A percentile compares a stretch with the other conserved stretches of the same genome.
Evolutionary conservation across 2,888 invertebrate species (phyloP).

Genomic region (Epiblema foenella): DNA sequence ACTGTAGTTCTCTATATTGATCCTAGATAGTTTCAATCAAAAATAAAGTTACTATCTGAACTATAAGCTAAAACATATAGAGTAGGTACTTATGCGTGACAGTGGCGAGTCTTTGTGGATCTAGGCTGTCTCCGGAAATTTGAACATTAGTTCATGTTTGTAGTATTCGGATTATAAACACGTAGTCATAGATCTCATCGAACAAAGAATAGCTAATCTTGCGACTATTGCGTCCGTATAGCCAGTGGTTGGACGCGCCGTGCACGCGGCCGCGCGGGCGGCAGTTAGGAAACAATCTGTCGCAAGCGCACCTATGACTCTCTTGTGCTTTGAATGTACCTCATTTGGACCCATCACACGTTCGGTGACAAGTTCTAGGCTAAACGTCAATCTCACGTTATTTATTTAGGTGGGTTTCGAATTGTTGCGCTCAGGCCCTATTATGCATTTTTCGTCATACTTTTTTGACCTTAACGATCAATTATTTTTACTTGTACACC

Average conservation of each 20-base stretch:
- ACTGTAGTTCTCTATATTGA: too few relatives aligned
- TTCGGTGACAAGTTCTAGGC: constrained; percentile 67
- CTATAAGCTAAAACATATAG: too few relatives aligned
- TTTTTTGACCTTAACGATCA: constrained; percentile 42
- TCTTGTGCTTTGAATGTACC: constrained; percentile 62
- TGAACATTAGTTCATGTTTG: too few relatives aligned
- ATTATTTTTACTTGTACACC: constrained; percentile 37
- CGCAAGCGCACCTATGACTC: constrained; percentile 53
- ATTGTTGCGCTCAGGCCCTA: constrained; percentile 27
- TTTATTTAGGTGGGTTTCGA: constrained; percentile 47
- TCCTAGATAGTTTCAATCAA: too few relatives aligned
- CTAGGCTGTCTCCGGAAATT: too few relatives aligned
- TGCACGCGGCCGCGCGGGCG: constrained; percentile 31
- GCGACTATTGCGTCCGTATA: constrained; percentile 6
- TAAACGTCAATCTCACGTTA: constrained; percentile 56
- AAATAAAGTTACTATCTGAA: too few relatives aligned
- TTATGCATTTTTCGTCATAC: constrained; percentile 42
- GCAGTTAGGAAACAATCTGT: constrained; percentile 50
- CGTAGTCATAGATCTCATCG: background rate
- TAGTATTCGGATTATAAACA: background rate
- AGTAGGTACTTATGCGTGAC: too few relatives aligned
- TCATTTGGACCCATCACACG: constrained; percentile 60
- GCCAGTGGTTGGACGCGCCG: constrained; percentile 17
- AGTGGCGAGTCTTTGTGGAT: too few relatives aligned
- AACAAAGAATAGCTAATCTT: constrained; percentile 6